A percentile compares a stretch with the other conserved stretches of the same genome.
Conservation (phyloP, 2,888 invertebrate genomes). For the Conomelus anceps region DNA sequence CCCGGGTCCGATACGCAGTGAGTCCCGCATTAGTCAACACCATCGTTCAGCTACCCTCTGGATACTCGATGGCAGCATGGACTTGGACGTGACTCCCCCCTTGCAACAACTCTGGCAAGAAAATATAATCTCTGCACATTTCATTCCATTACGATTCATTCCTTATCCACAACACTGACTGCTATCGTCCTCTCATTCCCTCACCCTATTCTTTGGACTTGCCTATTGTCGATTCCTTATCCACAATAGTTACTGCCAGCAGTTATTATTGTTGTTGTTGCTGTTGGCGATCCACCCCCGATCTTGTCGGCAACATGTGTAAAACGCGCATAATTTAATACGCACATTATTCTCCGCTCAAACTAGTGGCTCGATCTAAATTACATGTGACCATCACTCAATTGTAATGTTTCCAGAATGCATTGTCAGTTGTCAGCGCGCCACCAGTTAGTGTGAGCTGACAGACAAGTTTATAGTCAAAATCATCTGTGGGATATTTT, state of each 20-base stretch:
- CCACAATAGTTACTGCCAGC: too few species aligned
- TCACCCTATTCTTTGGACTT: not conserved
- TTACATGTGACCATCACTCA: not conserved
- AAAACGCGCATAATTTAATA: not conserved
- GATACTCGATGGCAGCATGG: not conserved
- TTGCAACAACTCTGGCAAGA: not conserved
- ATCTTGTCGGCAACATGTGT: not conserved
- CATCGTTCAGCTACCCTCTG: conserved; percentile 4
- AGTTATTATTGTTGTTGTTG: not conserved
- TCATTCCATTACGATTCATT: not conserved
- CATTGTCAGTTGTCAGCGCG: not conserved
- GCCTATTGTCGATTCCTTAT: not conserved
- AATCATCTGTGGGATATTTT: not conserved
- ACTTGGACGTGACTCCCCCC: not conserved
- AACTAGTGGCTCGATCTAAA: not conserved
- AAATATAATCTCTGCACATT: conserved; percentile 16
- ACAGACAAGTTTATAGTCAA: not conserved
- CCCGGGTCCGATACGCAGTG: not conserved
- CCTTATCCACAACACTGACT: not conserved
- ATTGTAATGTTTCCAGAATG: not conserved
- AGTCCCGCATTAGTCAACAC: conserved; percentile 14
- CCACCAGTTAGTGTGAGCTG: not conserved
- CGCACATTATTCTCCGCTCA: not conserved
- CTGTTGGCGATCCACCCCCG: not conserved
- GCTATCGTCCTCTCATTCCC: too few species aligned